Conservation (phyloP, 2,888 invertebrate species). For the Synergus itoensis region DNA sequence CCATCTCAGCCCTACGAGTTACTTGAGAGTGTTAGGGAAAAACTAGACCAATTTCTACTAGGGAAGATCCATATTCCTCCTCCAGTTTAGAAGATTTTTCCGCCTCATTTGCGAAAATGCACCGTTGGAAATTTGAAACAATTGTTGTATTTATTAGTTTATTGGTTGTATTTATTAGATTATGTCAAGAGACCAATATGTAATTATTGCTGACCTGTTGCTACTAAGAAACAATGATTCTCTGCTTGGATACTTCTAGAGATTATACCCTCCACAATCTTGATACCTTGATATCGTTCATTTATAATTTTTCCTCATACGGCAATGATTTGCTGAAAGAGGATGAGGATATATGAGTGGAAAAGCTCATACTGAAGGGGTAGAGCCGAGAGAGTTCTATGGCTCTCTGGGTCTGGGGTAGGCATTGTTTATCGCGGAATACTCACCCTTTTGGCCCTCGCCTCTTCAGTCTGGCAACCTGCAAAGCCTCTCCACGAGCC, state of each 20-base stretch:
- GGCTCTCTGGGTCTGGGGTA: background rate
- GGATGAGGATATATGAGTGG: background rate
- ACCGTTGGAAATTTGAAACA: too few species aligned
- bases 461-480: slow-evolving; percentile 52
- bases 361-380: background rate
- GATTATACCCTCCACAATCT: too few species aligned
- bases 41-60: too few species aligned
- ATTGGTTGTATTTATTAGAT: too few species aligned
- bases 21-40: too few species aligned
- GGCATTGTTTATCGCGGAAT: slow-evolving; percentile 75
- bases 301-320: background rate
- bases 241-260: too few species aligned
- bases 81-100: background rate
- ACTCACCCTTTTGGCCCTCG: slow-evolving; percentile 62
- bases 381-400: slow-evolving; percentile 8
- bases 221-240: too few species aligned
- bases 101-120: too few species aligned
- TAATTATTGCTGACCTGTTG: too few species aligned
- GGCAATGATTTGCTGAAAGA: background rate
- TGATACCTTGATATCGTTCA: background rate
- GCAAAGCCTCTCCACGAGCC: slow-evolving; percentile 64
- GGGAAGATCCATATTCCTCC: background rate
- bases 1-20: too few species aligned
- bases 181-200: too few species aligned
- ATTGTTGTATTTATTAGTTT: too few species aligned